Base-by-base conservation (phyloP, 2,888 invertebrate species). In the Mesochorus sp. region DNA sequence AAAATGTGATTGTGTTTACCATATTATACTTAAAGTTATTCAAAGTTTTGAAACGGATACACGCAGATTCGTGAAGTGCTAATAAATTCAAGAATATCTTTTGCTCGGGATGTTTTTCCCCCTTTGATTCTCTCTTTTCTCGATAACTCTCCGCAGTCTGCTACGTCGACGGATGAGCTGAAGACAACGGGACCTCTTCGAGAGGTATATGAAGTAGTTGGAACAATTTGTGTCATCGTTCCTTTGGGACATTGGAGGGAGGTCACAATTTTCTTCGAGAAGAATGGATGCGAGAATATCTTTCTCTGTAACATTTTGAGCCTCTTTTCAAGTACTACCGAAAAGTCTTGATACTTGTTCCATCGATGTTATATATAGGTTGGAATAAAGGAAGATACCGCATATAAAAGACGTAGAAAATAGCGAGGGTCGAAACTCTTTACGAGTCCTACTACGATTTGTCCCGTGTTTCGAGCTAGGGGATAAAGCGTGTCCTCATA, bases 201-300 rank as follows among this genome's bases (percentile, higher is more conserved):
- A 84, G 86, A 86, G 85, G 86, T 51, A 19, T 19, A 57, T 34
- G 21, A 85, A 83, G 84, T 86, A 81, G 81, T 85, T 62, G 82
- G 85, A 55, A 55, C n/a, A n/a, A n/a, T 19, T 75, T 66, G 6
- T 17, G 66, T 86, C 87, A 89, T 89, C 87, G 86, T 87, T 83
- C 90, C 90, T 75, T 66, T 55, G 89, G 89, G 89, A 88, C n/a
- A n/a, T 79, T 75, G 55, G 55, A 76, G 66, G 26, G 21, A 21
- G 21, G 80, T 76, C 72, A 79, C 70, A 59, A 53, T 42, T 67
- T 17, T 12, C 8, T 21, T 19, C 26, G n/a, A 49, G 21, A 10
- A 44, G 44, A 51, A 64, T 57, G 31, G 31, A 51, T 37, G 44
- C 61, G 19, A 49, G 55, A 34, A 28, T 37, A 49, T 6, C 31